Evolutionary conservation across 2,888 invertebrate genomes (phyloP).

Genomic region (Poecilus cupreus): DNA sequence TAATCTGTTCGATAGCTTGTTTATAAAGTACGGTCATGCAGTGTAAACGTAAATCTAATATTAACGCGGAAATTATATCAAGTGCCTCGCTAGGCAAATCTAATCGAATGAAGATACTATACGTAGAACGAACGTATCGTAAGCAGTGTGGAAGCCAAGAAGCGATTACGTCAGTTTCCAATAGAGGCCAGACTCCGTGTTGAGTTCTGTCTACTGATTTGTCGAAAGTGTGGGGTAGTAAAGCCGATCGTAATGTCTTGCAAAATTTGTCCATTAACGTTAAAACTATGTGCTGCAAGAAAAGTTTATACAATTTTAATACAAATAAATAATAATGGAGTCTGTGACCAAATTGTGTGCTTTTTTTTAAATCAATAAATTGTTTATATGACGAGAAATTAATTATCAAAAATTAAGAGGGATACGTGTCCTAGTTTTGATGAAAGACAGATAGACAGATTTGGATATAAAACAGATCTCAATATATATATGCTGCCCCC

Average conservation of each 20-base stretch:
- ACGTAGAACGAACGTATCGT: constrained; percentile 86
- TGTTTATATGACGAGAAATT: too few relatives aligned
- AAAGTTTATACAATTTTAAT: too few relatives aligned
- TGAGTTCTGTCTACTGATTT: constrained; percentile 70
- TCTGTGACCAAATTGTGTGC: too few relatives aligned
- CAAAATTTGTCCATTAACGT: constrained; percentile 85
- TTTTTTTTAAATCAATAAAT: too few relatives aligned
- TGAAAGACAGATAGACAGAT: too few relatives aligned
- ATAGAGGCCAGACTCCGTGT: constrained; percentile 76
- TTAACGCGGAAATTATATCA: constrained; percentile 87
- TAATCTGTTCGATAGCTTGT: constrained; percentile 87
- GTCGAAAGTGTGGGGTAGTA: constrained; percentile 80
- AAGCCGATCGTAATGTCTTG: constrained; percentile 82
- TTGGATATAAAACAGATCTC: too few relatives aligned
- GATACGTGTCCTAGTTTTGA: too few relatives aligned
- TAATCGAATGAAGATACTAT: constrained; percentile 86
- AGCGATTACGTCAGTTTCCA: constrained; percentile 75
- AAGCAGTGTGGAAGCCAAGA: constrained; percentile 88
- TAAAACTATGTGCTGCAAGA: constrained; percentile 83
- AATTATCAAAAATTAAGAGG: too few relatives aligned
- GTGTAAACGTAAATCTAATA: constrained; percentile 90
- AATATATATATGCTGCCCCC: too few relatives aligned
- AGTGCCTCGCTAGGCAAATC: constrained; percentile 93
- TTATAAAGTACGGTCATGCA: constrained; percentile 90
- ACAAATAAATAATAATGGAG: too few relatives aligned